Evolutionary conservation across 2,888 invertebrate species (phyloP).

Genomic region (Busseola fusca): DNA sequence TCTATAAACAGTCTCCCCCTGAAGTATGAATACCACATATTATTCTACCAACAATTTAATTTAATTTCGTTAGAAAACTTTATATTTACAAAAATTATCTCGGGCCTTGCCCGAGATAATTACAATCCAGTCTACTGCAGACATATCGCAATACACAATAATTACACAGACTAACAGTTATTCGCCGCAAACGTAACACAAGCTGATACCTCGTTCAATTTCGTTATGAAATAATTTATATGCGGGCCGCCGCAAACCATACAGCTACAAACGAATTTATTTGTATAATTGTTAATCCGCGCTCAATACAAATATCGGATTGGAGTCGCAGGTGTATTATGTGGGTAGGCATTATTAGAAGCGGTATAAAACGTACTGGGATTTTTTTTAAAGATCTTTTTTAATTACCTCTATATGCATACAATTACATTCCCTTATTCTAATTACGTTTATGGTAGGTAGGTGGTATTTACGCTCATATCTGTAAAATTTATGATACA

Average conservation of each 20-base stretch:
- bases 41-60: background rate
- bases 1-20: background rate
- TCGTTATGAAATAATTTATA: conserved; percentile 56
- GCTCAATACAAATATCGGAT: conserved; percentile 6
- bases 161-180: conserved; percentile 19
- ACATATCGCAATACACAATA: conserved; percentile 16
- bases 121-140: conserved; percentile 29
- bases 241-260: conserved; percentile 41
- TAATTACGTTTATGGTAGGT: background rate
- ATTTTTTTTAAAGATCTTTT: background rate
- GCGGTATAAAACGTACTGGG: background rate
- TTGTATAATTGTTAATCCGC: conserved; percentile 32
- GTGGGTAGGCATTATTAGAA: background rate
- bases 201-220: conserved; percentile 51
- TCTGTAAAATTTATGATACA: no score
- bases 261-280: conserved; percentile 31
- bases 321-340: no score
- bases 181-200: conserved; percentile 33
- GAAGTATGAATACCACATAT: background rate
- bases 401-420: background rate
- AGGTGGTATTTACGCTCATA: no score
- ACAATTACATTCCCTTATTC: background rate
- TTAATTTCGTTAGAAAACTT: conserved; percentile 5
- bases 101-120: conserved; percentile 18
- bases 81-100: conserved; percentile 4